Evolutionary conservation across 2,797 vertebrate species (phyloP).

Genomic region (Mallotus villosus): DNA sequence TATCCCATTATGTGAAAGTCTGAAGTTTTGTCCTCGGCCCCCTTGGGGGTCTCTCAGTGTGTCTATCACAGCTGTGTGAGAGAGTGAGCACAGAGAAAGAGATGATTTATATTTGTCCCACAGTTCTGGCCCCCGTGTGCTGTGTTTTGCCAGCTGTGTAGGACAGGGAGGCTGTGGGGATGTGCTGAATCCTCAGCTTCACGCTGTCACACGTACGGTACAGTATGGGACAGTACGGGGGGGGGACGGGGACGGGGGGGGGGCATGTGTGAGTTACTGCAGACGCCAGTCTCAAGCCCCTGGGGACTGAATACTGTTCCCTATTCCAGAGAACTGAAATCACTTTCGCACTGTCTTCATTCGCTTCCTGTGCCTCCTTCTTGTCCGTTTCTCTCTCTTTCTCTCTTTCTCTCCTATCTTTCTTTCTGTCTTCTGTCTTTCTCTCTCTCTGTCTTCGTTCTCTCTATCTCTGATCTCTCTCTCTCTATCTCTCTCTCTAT

Average conservation of each 20-base stretch:
- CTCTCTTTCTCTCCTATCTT: neutral
- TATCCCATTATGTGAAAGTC: constrained; percentile 46
- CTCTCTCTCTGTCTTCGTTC: neutral
- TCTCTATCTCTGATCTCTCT: neutral
- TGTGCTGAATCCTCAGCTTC: constrained; percentile 36
- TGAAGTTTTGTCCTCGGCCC: constrained; percentile 35
- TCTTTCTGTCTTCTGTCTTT: neutral
- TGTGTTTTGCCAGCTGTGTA: constrained; percentile 52
- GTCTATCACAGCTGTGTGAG: constrained; percentile 54
- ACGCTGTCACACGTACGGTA: constrained; percentile 45
- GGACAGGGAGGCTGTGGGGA: constrained; percentile 44
- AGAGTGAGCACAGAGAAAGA: constrained; percentile 37
- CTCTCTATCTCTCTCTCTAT: neutral
- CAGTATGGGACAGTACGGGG: constrained; percentile 9
- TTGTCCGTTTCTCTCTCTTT: neutral
- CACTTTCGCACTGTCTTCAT: neutral
- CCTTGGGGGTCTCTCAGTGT: constrained; percentile 45
- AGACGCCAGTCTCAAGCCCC: neutral
- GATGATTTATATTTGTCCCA: constrained; percentile 47
- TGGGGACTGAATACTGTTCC: neutral
- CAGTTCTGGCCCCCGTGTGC: constrained; percentile 33
- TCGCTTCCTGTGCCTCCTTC: neutral
- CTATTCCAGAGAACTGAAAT: neutral
- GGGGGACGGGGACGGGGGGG: neutral
- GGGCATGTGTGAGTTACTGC: constrained; percentile 24